phyloP scores from a whole-genome alignment of 1,140 invertebrate species.

The Drosophila tsacasi region DNA sequence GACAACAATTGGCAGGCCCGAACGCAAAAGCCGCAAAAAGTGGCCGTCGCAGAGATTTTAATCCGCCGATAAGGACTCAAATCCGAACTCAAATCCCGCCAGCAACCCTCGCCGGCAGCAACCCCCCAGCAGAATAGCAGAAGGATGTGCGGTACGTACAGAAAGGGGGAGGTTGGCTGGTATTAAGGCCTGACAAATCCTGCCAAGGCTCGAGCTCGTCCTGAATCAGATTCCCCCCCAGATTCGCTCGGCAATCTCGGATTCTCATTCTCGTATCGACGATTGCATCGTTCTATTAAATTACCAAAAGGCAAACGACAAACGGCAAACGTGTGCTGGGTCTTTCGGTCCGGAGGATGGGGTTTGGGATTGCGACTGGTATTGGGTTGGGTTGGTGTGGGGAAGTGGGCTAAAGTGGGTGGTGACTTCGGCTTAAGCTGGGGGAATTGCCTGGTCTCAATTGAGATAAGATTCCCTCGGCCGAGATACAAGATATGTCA shows the following conservation, averaged over 20 bases:
- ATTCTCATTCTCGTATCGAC: constrained; percentile 69
- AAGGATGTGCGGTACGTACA: neutral
- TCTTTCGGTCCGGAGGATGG: constrained; percentile 9
- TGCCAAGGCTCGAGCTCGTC: constrained; percentile 53
- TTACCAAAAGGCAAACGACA: constrained; percentile 79
- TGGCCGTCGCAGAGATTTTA: constrained; percentile 64
- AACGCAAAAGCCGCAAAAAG: constrained; percentile 68
- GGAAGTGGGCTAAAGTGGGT: constrained; percentile 23
- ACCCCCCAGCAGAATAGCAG: constrained; percentile 33
- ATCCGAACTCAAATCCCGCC: constrained; percentile 45
- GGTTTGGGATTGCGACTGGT: neutral
- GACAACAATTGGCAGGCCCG: constrained; percentile 69
- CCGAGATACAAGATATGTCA: constrained; percentile 81
- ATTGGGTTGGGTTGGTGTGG: constrained; percentile 1
- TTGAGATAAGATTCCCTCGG: constrained; percentile 80
- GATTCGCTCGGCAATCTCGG: constrained; percentile 50
- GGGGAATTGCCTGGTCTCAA: constrained; percentile 74
- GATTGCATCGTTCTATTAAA: constrained; percentile 83
- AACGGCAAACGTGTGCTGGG: constrained; percentile 71
- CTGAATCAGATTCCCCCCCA: constrained; percentile 38
- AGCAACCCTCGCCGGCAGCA: constrained; percentile 58
- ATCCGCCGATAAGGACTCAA: constrained; percentile 59
- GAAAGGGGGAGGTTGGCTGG: constrained; percentile 30
- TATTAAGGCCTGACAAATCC: constrained; percentile 73
- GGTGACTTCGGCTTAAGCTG: constrained; percentile 41